Evolutionary conservation across 2,113 vertebrate species (phyloP).

Genomic region (Atrichornis clamosus): DNA sequence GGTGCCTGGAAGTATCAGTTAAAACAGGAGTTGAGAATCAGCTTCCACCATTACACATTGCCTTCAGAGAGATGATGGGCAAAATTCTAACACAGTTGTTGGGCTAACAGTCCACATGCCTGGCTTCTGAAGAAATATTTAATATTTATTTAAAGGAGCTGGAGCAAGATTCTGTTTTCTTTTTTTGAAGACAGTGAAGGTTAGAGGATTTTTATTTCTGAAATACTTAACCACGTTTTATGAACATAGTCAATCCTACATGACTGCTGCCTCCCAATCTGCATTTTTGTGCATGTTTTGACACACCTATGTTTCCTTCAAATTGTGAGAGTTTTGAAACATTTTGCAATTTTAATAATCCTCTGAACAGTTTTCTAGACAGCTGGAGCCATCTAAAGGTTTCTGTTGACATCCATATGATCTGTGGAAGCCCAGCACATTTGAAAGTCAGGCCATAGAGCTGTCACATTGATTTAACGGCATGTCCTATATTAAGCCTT

Average conservation of each 20-base stretch:
- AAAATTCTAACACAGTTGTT: background rate
- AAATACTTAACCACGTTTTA: background rate
- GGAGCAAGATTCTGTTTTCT: background rate
- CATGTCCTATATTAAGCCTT: background rate
- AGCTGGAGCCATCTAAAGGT: background rate
- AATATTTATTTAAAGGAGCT: background rate
- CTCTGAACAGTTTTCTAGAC: background rate
- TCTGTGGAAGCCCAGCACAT: background rate
- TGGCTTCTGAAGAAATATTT: background rate
- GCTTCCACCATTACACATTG: background rate
- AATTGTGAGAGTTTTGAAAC: background rate
- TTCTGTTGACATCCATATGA: background rate
- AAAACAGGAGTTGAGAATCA: background rate
- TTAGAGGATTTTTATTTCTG: background rate
- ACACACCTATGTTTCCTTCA: background rate
- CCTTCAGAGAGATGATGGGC: background rate
- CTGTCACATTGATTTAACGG: background rate
- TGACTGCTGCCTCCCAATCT: background rate
- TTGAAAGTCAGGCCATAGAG: background rate
- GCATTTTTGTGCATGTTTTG: background rate
- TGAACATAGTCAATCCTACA: background rate
- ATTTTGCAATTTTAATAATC: background rate
- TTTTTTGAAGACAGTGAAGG: background rate
- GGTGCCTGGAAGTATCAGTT: background rate
- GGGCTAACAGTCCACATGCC: background rate